A percentile compares a stretch with the other conserved stretches of the same genome.
Evolutionary conservation across 1,140 invertebrate species (phyloP).

Genomic region (Araneus ventricosus): DNA sequence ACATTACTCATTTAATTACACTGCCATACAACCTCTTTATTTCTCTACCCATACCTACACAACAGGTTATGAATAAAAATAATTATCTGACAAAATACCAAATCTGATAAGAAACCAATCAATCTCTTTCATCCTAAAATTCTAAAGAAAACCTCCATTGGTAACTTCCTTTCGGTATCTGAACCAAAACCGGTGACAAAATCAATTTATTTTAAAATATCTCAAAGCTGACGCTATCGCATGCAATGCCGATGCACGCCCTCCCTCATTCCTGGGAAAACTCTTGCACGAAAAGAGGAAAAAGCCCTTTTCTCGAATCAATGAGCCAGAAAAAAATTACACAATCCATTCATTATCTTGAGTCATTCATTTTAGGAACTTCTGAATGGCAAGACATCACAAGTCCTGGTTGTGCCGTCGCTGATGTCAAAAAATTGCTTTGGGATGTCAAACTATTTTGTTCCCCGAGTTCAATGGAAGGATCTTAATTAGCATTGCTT

Average conservation of each 20-base stretch:
- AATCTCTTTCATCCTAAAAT: background rate
- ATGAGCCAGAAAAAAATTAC: conserved; percentile 15
- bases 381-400: conserved; percentile 17
- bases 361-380: conserved; percentile 26
- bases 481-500: conserved; percentile 48
- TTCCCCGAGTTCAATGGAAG: conserved; percentile 23
- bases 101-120: background rate
- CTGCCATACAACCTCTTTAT: too few relatives aligned
- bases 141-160: background rate
- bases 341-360: conserved; percentile 37
- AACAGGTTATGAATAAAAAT: background rate
- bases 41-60: background rate
- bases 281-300: background rate
- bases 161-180: background rate
- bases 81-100: background rate
- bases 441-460: conserved; percentile 48
- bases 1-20: too few relatives aligned
- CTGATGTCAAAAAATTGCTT: conserved; percentile 29
- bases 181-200: background rate
- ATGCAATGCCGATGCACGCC: background rate
- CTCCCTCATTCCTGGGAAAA: background rate
- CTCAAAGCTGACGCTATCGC: background rate
- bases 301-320: conserved; percentile 2
- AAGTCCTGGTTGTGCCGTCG: background rate
- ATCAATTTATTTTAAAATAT: conserved; percentile 38